Conservation (phyloP, 2,797 vertebrate genomes). For the Brachyrhaphis roseni region DNA sequence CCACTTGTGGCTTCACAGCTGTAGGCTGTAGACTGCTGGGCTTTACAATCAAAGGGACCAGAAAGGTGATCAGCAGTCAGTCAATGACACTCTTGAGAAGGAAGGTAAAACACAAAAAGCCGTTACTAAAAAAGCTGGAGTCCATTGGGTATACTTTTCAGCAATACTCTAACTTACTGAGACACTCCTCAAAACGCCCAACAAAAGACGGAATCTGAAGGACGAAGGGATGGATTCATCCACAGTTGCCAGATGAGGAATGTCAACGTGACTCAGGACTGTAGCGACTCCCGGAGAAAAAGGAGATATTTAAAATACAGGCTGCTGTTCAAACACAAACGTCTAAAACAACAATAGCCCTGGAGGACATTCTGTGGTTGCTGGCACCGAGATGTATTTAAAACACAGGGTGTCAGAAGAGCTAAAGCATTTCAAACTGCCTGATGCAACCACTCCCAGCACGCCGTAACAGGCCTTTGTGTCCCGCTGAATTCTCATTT, state of each 20-base stretch:
- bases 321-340: conserved; percentile 38
- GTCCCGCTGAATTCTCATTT: neutral
- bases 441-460: conserved; percentile 46
- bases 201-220: neutral
- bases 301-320: conserved; percentile 21
- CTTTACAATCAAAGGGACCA: neutral
- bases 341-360: conserved; percentile 42
- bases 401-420: conserved; percentile 15
- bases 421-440: conserved; percentile 15
- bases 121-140: neutral
- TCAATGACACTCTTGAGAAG: neutral
- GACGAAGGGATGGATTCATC: neutral
- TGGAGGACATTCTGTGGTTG: conserved; percentile 35
- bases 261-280: neutral
- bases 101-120: neutral
- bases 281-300: conserved; percentile 20
- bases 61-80: neutral
- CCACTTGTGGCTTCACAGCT: neutral
- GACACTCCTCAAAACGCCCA: neutral
- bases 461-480: neutral
- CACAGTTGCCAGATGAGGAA: conserved; percentile 7
- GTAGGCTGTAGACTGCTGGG: neutral
- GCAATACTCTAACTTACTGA: neutral
- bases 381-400: conserved; percentile 20
- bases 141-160: neutral